Evolutionary conservation across 2,113 vertebrate species (phyloP), one percentile per base, ranked within the genome.

Genomic region (Tonatia bakeri): DNA sequence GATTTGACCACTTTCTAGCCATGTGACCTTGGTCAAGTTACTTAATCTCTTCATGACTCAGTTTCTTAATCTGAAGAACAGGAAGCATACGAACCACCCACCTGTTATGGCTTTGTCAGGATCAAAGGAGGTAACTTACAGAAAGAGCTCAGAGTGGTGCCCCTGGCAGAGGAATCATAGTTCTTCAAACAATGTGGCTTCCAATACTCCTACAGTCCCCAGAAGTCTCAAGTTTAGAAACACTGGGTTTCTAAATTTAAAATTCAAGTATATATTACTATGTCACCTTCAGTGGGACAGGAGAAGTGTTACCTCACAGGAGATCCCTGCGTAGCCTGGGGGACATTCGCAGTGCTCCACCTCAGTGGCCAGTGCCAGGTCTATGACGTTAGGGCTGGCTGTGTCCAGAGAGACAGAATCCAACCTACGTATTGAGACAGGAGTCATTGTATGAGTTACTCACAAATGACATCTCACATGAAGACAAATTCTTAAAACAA

Each of bases 271-370:
- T 11, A 9, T 28, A 33, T 50, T 13, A 33, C 38, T 17, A n/a
- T 4, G 31, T 33, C 7, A 15, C 22, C 17, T 61, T 31, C 28
- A 40, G 10, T 4, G 0, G 14, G 52, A 56, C 76, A 50, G 7
- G 11, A 36, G 28, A 72, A 13, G 11, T 3, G 45, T 97, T 98
- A 99, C 99, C 99, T 99, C 99, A 88, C 99, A 99, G 91, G 99
- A 99, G 61, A 99, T 98, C 59, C 99, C 99, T 0, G 98, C 97
- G 95, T 99, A 99, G 64, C 99, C 99, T 95, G 98, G 99, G 0
- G 99, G 99, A 96, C 99, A 99, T 98, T 99, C 99, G 86, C 99
- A 99, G 43, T 96, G 98, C 94, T 99, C 99, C 90, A 99, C 99
- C 4, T 99, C 98, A 4, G 97, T 77, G 0, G 98, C 98, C 77